Evolutionary conservation across 2,797 vertebrate genomes (phyloP).

Genomic region (Bovichtus variegatus): DNA sequence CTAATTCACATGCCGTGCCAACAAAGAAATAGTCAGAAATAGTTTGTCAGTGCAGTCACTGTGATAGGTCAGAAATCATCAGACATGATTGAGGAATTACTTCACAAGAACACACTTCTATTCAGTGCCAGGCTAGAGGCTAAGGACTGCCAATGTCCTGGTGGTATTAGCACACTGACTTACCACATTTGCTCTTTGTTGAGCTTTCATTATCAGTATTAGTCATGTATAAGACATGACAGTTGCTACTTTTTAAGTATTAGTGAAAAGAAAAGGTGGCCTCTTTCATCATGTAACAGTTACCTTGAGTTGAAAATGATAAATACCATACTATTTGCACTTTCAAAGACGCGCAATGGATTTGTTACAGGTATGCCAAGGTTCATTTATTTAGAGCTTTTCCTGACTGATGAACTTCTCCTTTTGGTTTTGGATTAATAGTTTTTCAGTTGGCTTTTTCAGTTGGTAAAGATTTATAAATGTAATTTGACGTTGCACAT

Average conservation of each 20-base stretch:
- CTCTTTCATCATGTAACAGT: background rate
- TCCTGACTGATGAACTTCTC: background rate
- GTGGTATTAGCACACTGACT: background rate
- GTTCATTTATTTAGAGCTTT: background rate
- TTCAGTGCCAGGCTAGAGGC: background rate
- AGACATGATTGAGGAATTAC: background rate
- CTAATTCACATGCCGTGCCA: background rate
- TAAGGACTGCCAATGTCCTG: background rate
- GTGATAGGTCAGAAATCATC: background rate
- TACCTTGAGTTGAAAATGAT: constrained; percentile 5
- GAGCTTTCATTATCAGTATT: background rate
- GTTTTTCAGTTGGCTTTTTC: constrained; percentile 6
- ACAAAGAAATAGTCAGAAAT: background rate
- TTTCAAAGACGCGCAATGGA: background rate
- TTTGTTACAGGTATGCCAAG: constrained; percentile 1
- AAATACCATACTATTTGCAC: background rate
- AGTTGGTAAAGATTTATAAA: constrained; percentile 10
- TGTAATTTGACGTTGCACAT: constrained; percentile 7
- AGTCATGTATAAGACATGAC: background rate
- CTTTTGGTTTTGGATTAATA: background rate
- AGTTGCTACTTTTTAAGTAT: background rate
- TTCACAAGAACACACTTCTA: constrained; percentile 1
- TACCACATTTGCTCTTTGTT: constrained; percentile 4
- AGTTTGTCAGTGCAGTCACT: background rate
- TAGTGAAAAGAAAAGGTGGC: background rate